These are phyloP conservation scores for Moxostoma hubbsi DNA, from an alignment of 2,797 vertebrate species.

Conservation along the genomic window DNA sequence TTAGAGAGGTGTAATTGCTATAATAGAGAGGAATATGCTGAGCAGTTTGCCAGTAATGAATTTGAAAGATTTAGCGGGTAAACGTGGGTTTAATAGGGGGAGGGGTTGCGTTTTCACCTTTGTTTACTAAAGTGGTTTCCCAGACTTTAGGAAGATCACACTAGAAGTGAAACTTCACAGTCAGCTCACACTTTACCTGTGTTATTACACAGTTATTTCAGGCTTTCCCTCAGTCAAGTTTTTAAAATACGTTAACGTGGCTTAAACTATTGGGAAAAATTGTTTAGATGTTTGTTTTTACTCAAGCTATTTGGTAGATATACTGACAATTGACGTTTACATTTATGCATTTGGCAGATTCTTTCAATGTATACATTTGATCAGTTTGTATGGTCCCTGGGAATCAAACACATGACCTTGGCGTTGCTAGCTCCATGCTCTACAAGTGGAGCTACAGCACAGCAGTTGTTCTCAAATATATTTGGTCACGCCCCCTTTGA, in stretches of 20 bases:
- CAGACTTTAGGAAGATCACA: conserved; percentile 12
- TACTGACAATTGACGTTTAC: too few species aligned
- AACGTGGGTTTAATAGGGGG: conserved; percentile 2
- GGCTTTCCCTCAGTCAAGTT: not conserved
- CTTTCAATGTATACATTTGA: too few species aligned
- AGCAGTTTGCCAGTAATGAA: not conserved
- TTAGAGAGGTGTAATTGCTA: conserved; percentile 11
- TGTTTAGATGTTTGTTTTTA: too few species aligned
- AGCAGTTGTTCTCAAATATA: too few species aligned
- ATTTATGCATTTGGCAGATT: too few species aligned
- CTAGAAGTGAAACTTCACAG: conserved; percentile 1
- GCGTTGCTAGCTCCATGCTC: too few species aligned
- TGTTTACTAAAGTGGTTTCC: conserved; percentile 33
- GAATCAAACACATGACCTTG: too few species aligned
- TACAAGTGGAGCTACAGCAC: too few species aligned
- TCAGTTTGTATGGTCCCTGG: too few species aligned
- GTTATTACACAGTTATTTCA: not conserved
- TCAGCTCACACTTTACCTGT: not conserved
- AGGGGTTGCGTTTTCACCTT: conserved; percentile 29
- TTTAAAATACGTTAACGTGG: not conserved
- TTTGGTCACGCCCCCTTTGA: too few species aligned
- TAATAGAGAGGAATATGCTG: conserved; percentile 6
- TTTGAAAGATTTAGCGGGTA: conserved; percentile 4
- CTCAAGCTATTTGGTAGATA: too few species aligned
- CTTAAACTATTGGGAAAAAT: too few species aligned